Evolutionary conservation across 2,113 vertebrate species (phyloP), one percentile per base, ranked within the genome.

Genomic region (Cryptomyrus ogoouensis): DNA sequence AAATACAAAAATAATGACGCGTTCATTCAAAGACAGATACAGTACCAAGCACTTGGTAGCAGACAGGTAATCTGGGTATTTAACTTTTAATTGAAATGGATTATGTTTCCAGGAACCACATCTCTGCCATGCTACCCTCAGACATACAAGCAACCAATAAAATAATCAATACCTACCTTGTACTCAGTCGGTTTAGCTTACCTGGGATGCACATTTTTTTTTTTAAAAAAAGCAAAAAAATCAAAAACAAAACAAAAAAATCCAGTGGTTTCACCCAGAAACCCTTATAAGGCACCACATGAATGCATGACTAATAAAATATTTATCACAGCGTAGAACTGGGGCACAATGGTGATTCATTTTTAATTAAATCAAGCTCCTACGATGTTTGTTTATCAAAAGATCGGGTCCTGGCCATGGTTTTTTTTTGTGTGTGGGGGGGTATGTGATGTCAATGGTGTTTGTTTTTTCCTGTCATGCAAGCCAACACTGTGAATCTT

Each of bases 21-120:
- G 2, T 13, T 77, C 70, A 35, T 74, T 74, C 31, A 77, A 39
- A 80, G n/a, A 80, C 17, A 80, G 74, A 35, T 80, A 83, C 6
- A 77, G 17, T 13, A 56, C 19, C 27, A 46, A 24, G 44, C 74
- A 27, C n/a, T 56, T 47, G 5, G 44, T 83, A 83, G 10, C 19
- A 27, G n/a, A 56, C n/a, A 88, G 66, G n/a, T 89, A 31, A 83
- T 89, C 77, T 74, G 42, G 15, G 46, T 70, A 89, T 80, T 77
- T 89, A 80, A 89, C 88, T 89, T 89, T 89, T 89, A 89, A 89
- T 83, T 52, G 46, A 77, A 80, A 89, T 89, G 66, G 70, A 89
- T 89, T 80, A 50, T 74, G 27, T 21, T 89, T 80, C 21, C 15
- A 49, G 74, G 15, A 80, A 19, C 15, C 5, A 6, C 35, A 42